Base-by-base conservation (phyloP, 1,140 invertebrate genomes). In the Drosophila tropicalis region DNA sequence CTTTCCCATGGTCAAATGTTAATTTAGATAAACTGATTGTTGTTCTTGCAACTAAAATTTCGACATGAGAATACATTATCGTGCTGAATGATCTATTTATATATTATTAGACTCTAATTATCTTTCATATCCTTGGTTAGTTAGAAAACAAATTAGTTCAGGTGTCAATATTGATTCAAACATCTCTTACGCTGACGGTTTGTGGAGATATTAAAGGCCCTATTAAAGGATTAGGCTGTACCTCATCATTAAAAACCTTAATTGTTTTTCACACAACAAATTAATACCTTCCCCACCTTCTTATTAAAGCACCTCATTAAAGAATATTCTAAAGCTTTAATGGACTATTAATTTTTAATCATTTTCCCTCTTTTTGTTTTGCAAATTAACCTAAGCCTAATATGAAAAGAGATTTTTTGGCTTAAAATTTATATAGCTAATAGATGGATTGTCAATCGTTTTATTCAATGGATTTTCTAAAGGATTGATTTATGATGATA, bases 1-100 rank as follows among this genome's bases (percentile, higher is more conserved):
- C 44, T 51, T 51, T 19, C n/a, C 44, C 44, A 17, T 7, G 9
- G 44, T 47, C 44, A 47, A 47, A 47, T 44, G 41, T 19, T 47
- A 6, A 47, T 17, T 47, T 47, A 47, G 44, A 17, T 17, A 47
- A 47, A 47, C 44, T 15, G 44, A 6, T 47, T 19, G 9, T 47
- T 5, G 29, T 29, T 29, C 29, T 29, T 29, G 44, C 44, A 51
- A 19, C 15, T 9, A 44, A 44, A 15, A 44, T 44, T 15, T 6
- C 9, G 44, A 29, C 17, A 51, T 51, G 0, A 51, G 10, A 19
- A 22, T 12, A 51, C 17, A 51, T 51, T 12, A 51, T 51, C 17
- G 15, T 51, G 10, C 17, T 17, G 10, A 51, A 51, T 51, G 19
- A 19, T 40, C 3, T 44, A 44, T 44, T 9, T 17, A 47, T 17